Evolutionary conservation across 2,797 vertebrate species (phyloP), one percentile per base, ranked within the genome.

Genomic region (Menidia menidia): DNA sequence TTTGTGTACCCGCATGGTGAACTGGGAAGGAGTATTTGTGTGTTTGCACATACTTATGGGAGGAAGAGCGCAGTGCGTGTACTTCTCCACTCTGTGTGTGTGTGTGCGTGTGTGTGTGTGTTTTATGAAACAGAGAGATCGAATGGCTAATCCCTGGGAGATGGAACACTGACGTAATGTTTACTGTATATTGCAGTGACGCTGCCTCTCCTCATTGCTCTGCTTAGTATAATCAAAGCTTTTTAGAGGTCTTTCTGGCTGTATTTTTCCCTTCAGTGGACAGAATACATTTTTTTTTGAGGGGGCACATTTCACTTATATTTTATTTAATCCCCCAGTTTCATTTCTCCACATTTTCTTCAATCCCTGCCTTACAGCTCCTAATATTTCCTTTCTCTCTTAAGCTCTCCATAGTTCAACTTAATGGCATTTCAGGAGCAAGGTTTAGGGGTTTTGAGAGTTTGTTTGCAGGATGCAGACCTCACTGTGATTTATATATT

Each of bases 101-200:
- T 25, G 25, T 25, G 25, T 25, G 59, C 50, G 39, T 44, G 62
- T 55, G 54, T 62, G 25, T 25, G 25, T 25, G 25, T 25, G 25
- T 25, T 25, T 60, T 68, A 47, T 64, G 62, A 12, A 4, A 35
- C 2, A 35, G n/a, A 57, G 45, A 58, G 55, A 73, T 47, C 1
- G 56, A 62, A 62, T 31, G 32, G 53, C 53, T 67, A 51, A 75
- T 84, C 58, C 71, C 64, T 73, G 18, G 1, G 70, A 80, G 71
- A 78, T 59, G 56, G 55, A 33, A 53, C 48, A 18, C 42, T 62
- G 69, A 83, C 69, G 60, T 73, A 73, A 77, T 79, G 19, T 62
- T 66, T 62, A 68, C 58, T 66, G 71, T 76, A 78, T 69, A 75
- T 80, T 77, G 80, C 58, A 32, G 31, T 58, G 71, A 54, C 51